Evolutionary conservation across 2,113 vertebrate genomes (phyloP).

Genomic region (Aix galericulata): DNA sequence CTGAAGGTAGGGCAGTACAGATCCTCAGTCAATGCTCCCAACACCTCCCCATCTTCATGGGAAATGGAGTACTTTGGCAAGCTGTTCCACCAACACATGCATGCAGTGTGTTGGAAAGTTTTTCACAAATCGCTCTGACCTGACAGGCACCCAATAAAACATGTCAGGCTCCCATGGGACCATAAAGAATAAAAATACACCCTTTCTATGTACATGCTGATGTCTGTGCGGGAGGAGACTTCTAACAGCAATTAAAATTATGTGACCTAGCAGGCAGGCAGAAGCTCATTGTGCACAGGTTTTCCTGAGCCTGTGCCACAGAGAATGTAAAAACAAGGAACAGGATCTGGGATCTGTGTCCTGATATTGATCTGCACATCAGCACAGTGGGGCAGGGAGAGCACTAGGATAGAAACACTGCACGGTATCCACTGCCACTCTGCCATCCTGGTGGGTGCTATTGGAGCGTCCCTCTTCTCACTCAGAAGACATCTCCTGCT

Average conservation of each 20-base stretch:
- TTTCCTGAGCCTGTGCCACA: background rate
- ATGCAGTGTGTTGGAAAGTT: background rate
- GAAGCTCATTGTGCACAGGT: background rate
- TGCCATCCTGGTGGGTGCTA: background rate
- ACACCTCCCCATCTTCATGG: background rate
- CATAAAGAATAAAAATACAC: background rate
- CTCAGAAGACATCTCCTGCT: background rate
- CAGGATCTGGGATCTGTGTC: fast-evolving
- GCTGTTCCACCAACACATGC: fast-evolving
- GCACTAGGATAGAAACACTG: fast-evolving
- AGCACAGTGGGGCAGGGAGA: background rate
- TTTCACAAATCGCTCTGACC: background rate
- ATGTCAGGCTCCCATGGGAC: background rate
- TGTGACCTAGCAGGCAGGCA: background rate
- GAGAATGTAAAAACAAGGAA: background rate
- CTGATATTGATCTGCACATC: background rate
- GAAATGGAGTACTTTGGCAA: background rate
- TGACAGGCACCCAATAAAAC: background rate
- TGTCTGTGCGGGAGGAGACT: background rate
- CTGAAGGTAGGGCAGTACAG: background rate
- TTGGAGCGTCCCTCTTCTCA: background rate
- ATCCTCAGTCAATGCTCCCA: background rate
- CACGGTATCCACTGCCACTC: background rate
- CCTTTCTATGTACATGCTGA: background rate
- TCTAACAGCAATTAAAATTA: background rate